Evolutionary conservation across 2,113 vertebrate species (phyloP).

Genomic region (Pica pica): DNA sequence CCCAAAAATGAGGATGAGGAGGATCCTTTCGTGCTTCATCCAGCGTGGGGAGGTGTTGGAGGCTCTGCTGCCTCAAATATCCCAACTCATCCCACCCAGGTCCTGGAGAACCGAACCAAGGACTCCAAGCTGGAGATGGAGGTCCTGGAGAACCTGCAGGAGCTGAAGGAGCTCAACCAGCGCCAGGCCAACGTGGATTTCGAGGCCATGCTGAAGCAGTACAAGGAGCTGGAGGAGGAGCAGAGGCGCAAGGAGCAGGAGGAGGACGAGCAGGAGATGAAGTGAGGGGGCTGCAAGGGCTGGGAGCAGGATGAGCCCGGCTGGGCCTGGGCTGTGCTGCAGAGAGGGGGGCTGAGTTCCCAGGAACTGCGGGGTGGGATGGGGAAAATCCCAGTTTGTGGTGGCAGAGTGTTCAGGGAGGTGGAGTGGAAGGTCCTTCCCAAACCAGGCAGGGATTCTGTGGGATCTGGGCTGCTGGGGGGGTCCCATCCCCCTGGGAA

Average conservation of each 20-base stretch:
- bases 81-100: constrained; percentile 56
- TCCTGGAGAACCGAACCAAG: constrained; percentile 93
- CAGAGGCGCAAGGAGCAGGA: constrained; percentile 78
- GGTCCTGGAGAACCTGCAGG: constrained; percentile 94
- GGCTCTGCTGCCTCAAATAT: neutral
- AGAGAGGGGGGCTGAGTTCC: neutral
- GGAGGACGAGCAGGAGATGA: constrained; percentile 86
- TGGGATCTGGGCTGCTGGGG: neutral
- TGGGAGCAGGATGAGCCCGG: fast-evolving
- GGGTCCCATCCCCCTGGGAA: neutral
- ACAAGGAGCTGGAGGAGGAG: constrained; percentile 80
- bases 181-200: constrained; percentile 93
- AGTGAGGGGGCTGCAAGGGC: constrained; percentile 64
- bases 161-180: constrained; percentile 96
- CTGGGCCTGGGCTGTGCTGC: neutral
- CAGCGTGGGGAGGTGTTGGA: neutral
- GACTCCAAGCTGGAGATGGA: constrained; percentile 98
- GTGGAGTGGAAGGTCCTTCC: neutral
- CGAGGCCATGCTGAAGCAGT: constrained; percentile 83
- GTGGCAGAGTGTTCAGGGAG: fast-evolving
- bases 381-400: neutral
- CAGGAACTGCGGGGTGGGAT: fast-evolving
- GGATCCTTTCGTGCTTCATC: neutral
- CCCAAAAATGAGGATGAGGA: neutral
- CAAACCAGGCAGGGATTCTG: neutral